Base-by-base conservation (phyloP, 2,797 vertebrate species). In the Champsocephalus gunnari region DNA sequence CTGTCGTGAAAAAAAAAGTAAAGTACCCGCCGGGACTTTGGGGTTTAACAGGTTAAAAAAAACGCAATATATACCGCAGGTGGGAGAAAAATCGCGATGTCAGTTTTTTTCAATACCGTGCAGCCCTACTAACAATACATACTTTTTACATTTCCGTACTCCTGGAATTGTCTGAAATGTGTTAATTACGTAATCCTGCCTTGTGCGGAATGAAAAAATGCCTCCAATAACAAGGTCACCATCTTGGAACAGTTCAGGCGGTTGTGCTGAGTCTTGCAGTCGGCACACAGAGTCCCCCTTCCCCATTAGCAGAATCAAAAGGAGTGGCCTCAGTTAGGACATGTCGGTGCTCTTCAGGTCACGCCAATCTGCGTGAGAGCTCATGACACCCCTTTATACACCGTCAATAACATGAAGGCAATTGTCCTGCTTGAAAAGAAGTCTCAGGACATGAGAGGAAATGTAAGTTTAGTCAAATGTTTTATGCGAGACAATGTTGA, bases 191-290 rank as follows among this genome's bases (percentile, higher is more conserved):
- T 90, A 85, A 53, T 94, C 85, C 74, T 94, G 92, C 48, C 84
- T 74, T 21, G 93, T 95, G 56, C 90, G 93, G 81, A 95, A 95
- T 53, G 94, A 95, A 85, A 95, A 96, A 75, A 96, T 94, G 69
- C 93, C 95, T 65, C 95, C 95, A 0, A 96, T 93, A 24, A 93
- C 49, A n/a, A 96, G 66, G 66, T 96, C 88, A 1, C 95, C 95
- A 71, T 94, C 87, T 70, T 87, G 81, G 28, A 83, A 61, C 58
- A 95, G 78, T 81, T 95, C 94, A 62, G 95, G 92, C n/a, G 64
- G 62, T 56, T 90, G 78, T 51, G 65, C 66, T 16, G 58, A 82
- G 38, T 87, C 77, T 60, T 68, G 84, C 34, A 92, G 71, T 21
- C 66, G 84, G 61, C 93, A 96, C 28, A 77, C 53, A 48, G 81